Conservation (phyloP, 2,797 vertebrate genomes). For the Lagodon rhomboides region DNA sequence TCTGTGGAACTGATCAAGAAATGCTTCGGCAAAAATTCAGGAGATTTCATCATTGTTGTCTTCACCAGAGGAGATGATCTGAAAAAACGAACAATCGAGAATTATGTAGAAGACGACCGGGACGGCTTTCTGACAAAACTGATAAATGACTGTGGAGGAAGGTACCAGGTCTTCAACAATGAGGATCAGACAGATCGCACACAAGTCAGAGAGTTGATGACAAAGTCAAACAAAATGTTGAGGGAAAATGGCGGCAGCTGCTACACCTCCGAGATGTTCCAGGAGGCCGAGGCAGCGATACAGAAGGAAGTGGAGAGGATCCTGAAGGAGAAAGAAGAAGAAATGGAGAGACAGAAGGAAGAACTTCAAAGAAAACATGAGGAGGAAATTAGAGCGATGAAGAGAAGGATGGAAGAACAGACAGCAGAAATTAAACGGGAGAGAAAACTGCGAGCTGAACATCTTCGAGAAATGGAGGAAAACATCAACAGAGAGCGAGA, state of each 20-base stretch:
- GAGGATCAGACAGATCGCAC: accelerated
- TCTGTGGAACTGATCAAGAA: slow-evolving; percentile 31
- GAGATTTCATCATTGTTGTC: slow-evolving; percentile 49
- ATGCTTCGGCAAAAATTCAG: slow-evolving; percentile 24
- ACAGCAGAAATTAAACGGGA: not conserved
- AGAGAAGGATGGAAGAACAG: not conserved
- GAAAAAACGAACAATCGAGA: no score
- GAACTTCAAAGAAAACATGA: not conserved
- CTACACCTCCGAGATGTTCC: slow-evolving; percentile 55
- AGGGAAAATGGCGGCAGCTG: not conserved
- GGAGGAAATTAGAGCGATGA: not conserved
- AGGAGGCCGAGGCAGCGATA: slow-evolving; percentile 26
- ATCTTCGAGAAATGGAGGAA: not conserved
- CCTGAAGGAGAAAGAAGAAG: slow-evolving; percentile 7
- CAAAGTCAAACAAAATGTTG: not conserved
- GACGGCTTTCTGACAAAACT: slow-evolving; percentile 1
- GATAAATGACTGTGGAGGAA: slow-evolving; percentile 35
- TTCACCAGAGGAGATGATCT: slow-evolving; percentile 38
- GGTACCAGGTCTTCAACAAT: slow-evolving; percentile 57
- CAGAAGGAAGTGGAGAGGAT: not conserved
- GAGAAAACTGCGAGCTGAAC: not conserved
- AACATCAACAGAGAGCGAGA: not conserved
- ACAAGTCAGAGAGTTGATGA: slow-evolving; percentile 44
- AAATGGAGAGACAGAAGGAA: not conserved
- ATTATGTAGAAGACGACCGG: no score